Conservation (phyloP, 2,113 vertebrate genomes). For the Vombatus ursinus region DNA sequence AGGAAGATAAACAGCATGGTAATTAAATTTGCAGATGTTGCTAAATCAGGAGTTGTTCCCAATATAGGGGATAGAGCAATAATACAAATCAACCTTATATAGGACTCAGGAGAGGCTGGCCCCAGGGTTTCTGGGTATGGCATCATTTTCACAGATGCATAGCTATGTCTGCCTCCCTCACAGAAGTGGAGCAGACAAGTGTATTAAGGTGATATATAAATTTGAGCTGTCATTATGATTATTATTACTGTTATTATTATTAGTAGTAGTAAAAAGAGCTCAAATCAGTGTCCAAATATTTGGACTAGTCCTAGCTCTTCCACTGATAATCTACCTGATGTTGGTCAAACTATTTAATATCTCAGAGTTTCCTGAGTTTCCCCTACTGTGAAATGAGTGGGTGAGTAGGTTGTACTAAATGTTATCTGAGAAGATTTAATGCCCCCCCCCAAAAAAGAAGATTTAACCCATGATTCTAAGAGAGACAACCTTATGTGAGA, state of each 20-base stretch:
- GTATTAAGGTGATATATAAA: not conserved
- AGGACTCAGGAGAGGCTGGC: not conserved
- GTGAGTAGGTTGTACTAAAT: not conserved
- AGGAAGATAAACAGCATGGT: slow-evolving; percentile 74
- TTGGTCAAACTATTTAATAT: not conserved
- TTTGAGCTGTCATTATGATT: not conserved
- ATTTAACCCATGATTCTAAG: not conserved
- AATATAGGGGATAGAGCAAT: not conserved
- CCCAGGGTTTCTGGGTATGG: not conserved
- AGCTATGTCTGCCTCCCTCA: not conserved
- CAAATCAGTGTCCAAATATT: too few relatives aligned
- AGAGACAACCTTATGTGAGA: not conserved
- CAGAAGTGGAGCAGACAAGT: not conserved
- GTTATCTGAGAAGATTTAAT: not conserved
- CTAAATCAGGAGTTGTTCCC: slow-evolving; percentile 61
- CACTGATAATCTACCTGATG: not conserved
- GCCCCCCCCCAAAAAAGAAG: too few relatives aligned
- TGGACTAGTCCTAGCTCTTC: not conserved
- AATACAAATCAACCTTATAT: slow-evolving; percentile 51
- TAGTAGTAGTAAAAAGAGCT: not conserved
- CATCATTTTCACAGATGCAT: not conserved
- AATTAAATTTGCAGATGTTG: slow-evolving; percentile 77
- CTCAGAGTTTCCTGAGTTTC: not conserved
- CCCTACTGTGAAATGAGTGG: not conserved
- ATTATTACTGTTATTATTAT: not conserved